phyloP scores from a whole-genome alignment of 2,797 vertebrate genomes.

The Cryptoblepharus egeriae region DNA sequence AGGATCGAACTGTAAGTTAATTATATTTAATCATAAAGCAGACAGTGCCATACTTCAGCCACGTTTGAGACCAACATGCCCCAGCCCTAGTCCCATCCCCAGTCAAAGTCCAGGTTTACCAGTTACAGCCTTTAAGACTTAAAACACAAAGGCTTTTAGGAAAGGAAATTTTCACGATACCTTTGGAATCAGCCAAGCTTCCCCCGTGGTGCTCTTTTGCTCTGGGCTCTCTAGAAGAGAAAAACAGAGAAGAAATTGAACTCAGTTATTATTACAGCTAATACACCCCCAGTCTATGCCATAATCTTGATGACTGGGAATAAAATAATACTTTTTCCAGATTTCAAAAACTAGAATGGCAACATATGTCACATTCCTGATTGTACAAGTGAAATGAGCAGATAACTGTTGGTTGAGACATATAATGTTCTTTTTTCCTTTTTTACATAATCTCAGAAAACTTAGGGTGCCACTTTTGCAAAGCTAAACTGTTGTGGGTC shows the following conservation, averaged over 20 bases:
- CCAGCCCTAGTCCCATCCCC: too few relatives aligned
- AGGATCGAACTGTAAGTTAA: too few relatives aligned
- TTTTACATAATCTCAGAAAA: neutral
- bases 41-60: neutral
- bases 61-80: too few relatives aligned
- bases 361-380: neutral
- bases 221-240: constrained; percentile 68
- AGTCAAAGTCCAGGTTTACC: neutral
- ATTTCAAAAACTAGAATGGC: neutral
- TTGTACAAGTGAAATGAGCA: constrained; percentile 1
- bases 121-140: too few relatives aligned
- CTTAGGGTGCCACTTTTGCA: neutral
- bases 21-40: neutral
- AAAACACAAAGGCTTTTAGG: neutral
- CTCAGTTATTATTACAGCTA: constrained; percentile 41
- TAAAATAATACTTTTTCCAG: accelerated
- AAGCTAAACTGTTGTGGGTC: neutral
- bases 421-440: neutral
- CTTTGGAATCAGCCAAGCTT: constrained; percentile 72
- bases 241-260: constrained; percentile 64
- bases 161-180: constrained; percentile 41
- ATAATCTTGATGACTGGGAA: constrained; percentile 20
- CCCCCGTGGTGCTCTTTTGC: constrained; percentile 39
- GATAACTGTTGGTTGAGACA: neutral
- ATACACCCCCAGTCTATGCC: constrained; percentile 24